Evolutionary conservation across 2,888 invertebrate genomes (phyloP).

Genomic region (Eupsilia transversa): DNA sequence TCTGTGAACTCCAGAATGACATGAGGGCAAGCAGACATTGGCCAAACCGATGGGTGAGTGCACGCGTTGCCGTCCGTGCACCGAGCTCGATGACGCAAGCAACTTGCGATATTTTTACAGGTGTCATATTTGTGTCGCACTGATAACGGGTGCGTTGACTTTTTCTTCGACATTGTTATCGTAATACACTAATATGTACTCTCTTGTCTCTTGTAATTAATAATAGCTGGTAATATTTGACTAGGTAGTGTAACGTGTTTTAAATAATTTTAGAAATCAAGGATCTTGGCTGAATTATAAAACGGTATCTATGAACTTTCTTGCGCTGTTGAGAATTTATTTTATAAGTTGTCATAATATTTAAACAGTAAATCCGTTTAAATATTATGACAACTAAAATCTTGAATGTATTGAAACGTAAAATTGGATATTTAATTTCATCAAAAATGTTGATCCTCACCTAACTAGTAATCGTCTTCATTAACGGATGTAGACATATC

Average conservation of each 20-base stretch:
- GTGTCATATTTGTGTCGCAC: conserved; percentile 71
- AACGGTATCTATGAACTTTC: neutral
- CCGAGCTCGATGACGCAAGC: conserved; percentile 38
- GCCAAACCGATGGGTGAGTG: conserved; percentile 46
- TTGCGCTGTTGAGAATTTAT: neutral
- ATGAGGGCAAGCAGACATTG: conserved; percentile 19
- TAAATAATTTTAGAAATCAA: neutral
- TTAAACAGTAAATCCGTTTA: too few species aligned
- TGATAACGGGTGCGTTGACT: conserved; percentile 75
- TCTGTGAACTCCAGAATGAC: conserved; percentile 17
- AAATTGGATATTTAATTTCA: neutral
- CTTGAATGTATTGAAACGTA: too few species aligned
- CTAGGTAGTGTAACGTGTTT: neutral
- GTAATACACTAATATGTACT: conserved; percentile 56
- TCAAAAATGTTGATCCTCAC: neutral
- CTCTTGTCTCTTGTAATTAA: conserved; percentile 24
- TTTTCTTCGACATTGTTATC: conserved; percentile 66
- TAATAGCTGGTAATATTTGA: conserved; percentile 13
- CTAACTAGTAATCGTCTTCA: neutral
- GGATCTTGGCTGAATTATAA: neutral
- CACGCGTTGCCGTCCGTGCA: conserved; percentile 35
- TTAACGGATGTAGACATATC: neutral
- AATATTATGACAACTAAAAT: too few species aligned
- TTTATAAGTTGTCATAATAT: too few species aligned
- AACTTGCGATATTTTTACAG: conserved; percentile 73